A percentile compares a stretch with the other conserved stretches of the same genome.
phyloP scores from a whole-genome alignment of 2,113 vertebrate species.

The Oncorhynchus tshawytscha region DNA sequence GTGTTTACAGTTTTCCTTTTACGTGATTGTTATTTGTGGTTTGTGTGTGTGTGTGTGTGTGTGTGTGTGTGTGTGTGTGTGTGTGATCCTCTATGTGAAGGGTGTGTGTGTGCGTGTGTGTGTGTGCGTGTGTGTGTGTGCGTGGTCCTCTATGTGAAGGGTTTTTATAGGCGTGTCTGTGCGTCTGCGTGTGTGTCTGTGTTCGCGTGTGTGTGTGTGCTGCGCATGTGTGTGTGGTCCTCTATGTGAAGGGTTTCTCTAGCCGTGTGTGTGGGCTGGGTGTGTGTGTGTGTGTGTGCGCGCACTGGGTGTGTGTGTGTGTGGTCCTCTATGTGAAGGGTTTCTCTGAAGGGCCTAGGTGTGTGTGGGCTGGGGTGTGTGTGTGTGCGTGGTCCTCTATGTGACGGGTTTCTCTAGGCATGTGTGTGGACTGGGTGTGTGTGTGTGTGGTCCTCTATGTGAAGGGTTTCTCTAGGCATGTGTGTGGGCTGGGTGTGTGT shows the following conservation, averaged over 20 bases:
- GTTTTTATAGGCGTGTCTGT: too few species aligned
- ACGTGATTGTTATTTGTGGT: constrained; percentile 8
- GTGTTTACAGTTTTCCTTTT: background rate
- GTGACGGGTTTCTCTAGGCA: constrained; percentile 34
- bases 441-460: background rate
- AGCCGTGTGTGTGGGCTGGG: background rate
- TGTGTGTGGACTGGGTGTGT: background rate
- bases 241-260: constrained; percentile 24
- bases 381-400: constrained; percentile 14
- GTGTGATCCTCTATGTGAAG: too few species aligned
- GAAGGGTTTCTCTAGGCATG: background rate
- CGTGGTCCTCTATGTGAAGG: too few species aligned
- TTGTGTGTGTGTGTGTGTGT: background rate
- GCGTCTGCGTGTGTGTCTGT: too few species aligned
- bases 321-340: constrained; percentile 26
- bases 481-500: background rate
- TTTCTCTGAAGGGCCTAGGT: constrained; percentile 39
- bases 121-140: background rate
- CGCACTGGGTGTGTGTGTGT: too few species aligned
- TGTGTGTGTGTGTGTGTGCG: too few species aligned
- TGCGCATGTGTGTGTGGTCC: background rate
- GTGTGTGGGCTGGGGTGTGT: background rate
- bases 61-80: background rate
- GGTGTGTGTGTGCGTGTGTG: background rate
- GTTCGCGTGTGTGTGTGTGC: too few species aligned